Base-by-base conservation (phyloP, 2,888 invertebrate species). In the Athripsodes cinereus region DNA sequence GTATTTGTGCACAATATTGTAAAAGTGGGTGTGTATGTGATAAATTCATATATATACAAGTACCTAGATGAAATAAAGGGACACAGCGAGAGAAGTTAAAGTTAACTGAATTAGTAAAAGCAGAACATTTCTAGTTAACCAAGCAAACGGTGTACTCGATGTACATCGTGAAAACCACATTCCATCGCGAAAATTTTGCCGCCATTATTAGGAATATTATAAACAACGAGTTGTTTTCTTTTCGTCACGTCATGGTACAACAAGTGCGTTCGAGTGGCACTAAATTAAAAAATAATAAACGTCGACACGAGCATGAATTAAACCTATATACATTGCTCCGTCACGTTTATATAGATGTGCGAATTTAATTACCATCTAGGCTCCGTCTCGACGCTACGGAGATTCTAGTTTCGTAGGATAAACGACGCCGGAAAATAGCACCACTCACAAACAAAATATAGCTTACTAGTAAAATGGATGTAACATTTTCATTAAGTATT, bases 161-260 rank as follows among this genome's bases (percentile, higher is more conserved):
- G 31, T 8, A 31, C 8, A 40, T n/a, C 19, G 26, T 16, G 22
- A 26, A 50, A 50, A 50, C 50, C 20, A 26, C 22, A 50, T 50
- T 50, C 50, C 50, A 26, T 11, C 26, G 26, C 26, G 50, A 50
- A 50, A 50, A 50, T 20, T 48, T 48, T 48, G 40, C 48, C 20
- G 20, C 20, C 48, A 20, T 48, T 16, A 40, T n/a, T 40, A 48
- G 20, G 10, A 18, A 20, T 19, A 48, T 44, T 44, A 19, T 16
- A 48, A 48, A 48, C 48, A 19, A 13, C 20, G 20, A 20, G 5
- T 48, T 48, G 40, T 40, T 40, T 40, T 40, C n/a, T 40, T 8
- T 40, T 5, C 13, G 13, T 13, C 16, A 40, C 40, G 6, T 11
- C 31, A 31, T 31, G n/a, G n/a, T 26, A 26, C 26, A 26, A 26